A percentile compares a stretch with the other conserved stretches of the same genome.
phyloP scores from a whole-genome alignment of 1,140 invertebrate species.

The Caenorhabditis tropicalis region DNA sequence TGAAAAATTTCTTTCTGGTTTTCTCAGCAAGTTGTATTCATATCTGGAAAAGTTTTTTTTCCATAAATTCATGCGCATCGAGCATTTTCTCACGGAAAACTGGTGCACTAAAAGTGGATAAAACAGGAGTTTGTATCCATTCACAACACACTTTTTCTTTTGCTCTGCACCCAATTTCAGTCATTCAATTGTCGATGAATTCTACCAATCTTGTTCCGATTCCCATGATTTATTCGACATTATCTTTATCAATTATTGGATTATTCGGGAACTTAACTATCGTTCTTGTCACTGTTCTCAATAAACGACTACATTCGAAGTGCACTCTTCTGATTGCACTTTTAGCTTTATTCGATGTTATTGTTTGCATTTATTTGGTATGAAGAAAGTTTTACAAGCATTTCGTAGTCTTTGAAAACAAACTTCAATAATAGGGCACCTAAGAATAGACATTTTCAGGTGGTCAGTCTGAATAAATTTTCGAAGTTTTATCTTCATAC shows the following conservation, averaged over 20 bases:
- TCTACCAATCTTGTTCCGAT: not conserved
- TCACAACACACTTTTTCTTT: not conserved
- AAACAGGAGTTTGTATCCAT: not conserved
- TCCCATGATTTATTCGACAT: slow-evolving; percentile 16
- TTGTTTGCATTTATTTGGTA: slow-evolving; percentile 29
- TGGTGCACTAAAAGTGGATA: too few relatives aligned
- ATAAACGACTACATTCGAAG: not conserved
- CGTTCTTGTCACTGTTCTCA: not conserved
- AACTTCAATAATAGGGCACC: too few relatives aligned
- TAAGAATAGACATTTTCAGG: too few relatives aligned
- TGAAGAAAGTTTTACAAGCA: not conserved
- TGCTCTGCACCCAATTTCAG: not conserved
- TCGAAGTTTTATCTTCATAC: too few relatives aligned
- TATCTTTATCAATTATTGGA: slow-evolving; percentile 1
- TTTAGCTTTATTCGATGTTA: not conserved
- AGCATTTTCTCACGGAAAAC: too few relatives aligned
- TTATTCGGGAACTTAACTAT: not conserved
- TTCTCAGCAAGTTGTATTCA: too few relatives aligned
- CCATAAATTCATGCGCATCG: too few relatives aligned
- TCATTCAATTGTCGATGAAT: not conserved
- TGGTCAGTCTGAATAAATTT: too few relatives aligned
- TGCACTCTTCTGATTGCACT: slow-evolving; percentile 1
- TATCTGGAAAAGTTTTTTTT: too few relatives aligned
- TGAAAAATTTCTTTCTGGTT: too few relatives aligned
- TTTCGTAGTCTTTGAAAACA: not conserved